phyloP scores from a whole-genome alignment of 2,888 invertebrate species.

The Mimas tiliae region DNA sequence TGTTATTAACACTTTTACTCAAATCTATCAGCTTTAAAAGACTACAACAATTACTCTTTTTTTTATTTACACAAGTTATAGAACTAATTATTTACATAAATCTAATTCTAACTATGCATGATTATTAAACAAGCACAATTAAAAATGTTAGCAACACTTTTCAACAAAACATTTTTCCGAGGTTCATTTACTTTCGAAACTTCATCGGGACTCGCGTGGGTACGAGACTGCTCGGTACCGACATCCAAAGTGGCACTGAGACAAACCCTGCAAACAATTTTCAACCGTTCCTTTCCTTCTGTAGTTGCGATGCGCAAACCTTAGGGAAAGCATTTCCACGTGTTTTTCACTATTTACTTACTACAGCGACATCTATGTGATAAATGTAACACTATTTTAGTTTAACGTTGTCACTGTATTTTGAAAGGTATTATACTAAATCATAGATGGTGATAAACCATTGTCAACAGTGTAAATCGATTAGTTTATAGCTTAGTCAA shows the following conservation, averaged over 20 bases:
- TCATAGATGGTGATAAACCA: background rate
- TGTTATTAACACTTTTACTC: background rate
- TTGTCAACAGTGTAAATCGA: too few relatives aligned
- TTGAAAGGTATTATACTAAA: too few relatives aligned
- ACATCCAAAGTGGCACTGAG: conserved; percentile 70
- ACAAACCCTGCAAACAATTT: conserved; percentile 64
- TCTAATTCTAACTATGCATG: conserved; percentile 9
- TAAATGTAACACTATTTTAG: conserved; percentile 31
- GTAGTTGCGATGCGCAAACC: conserved; percentile 70
- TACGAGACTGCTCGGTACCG: conserved; percentile 52
- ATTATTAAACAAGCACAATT: conserved; percentile 17
- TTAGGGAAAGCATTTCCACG: conserved; percentile 67
- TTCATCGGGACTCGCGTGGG: conserved; percentile 45
- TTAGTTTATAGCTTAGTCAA: too few relatives aligned
- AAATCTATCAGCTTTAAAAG: background rate
- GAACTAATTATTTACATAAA: conserved; percentile 25
- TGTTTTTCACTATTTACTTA: conserved; percentile 46
- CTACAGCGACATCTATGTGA: conserved; percentile 53
- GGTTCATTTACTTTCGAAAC: conserved; percentile 59
- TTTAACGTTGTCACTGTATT: background rate
- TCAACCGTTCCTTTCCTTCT: conserved; percentile 64
- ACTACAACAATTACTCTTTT: conserved; percentile 9
- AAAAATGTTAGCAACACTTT: conserved; percentile 10
- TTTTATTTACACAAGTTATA: conserved; percentile 13
- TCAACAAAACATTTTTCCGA: conserved; percentile 36